Evolutionary conservation across 1,140 invertebrate genomes (phyloP).

Genomic region (Bombus impatiens): DNA sequence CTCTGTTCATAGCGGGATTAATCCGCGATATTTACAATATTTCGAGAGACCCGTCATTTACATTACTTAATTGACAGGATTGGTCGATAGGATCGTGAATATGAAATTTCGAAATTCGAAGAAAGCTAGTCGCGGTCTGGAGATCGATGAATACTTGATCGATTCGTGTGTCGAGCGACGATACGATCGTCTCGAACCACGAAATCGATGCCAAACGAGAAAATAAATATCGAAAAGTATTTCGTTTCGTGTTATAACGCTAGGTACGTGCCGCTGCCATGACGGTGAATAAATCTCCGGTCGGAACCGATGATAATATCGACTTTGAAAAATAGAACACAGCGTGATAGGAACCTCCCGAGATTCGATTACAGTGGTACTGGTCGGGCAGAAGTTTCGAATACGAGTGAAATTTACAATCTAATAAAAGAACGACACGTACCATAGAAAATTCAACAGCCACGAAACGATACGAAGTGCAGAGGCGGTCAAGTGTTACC

Average conservation of each 20-base stretch:
- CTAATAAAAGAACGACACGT: not conserved
- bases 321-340: slow-evolving; percentile 27
- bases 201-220: not conserved
- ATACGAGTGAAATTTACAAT: slow-evolving; percentile 1
- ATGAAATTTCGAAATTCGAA: slow-evolving; percentile 4
- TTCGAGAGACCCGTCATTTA: slow-evolving; percentile 36
- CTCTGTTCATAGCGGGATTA: not conserved
- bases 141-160: slow-evolving; percentile 47
- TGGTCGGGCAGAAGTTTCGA: not conserved
- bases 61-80: slow-evolving; percentile 47
- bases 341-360: not conserved
- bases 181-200: slow-evolving; percentile 1
- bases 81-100: slow-evolving; percentile 36
- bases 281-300: slow-evolving; percentile 9
- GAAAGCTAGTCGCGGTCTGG: not conserved
- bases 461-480: not conserved
- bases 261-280: not conserved
- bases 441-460: not conserved
- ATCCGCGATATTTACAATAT: slow-evolving; percentile 25
- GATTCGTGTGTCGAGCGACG: slow-evolving; percentile 8
- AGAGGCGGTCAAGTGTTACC: not conserved
- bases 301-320: slow-evolving; percentile 28
- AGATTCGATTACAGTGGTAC: slow-evolving; percentile 7
- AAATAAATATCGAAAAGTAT: slow-evolving; percentile 41
- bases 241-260: not conserved